Percentiles rank a stretch among this genome's conserved stretches.
Evolutionary conservation across 2,113 vertebrate genomes (phyloP).

Genomic region (Cynoglossus semilaevis): DNA sequence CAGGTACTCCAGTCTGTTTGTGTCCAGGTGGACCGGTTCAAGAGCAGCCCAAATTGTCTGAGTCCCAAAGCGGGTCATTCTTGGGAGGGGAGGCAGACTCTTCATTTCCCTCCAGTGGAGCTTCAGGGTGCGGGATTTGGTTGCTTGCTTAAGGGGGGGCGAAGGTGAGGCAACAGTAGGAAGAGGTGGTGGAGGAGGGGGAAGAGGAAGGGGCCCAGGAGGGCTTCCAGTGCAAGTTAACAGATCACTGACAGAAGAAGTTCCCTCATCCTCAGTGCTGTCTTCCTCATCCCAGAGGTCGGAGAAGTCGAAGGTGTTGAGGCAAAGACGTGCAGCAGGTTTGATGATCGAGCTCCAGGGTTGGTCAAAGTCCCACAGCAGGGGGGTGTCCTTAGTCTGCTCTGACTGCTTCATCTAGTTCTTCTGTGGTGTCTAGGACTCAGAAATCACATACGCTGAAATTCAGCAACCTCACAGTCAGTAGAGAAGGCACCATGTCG

Average conservation of each 20-base stretch:
- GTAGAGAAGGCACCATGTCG: background rate
- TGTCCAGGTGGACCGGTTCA: slow-evolving; percentile 71
- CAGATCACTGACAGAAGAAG: background rate
- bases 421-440: background rate
- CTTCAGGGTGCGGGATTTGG: slow-evolving; percentile 61
- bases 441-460: background rate
- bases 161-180: slow-evolving; percentile 26
- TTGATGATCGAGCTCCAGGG: slow-evolving; percentile 52
- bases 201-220: slow-evolving; percentile 49
- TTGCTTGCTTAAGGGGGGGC: background rate
- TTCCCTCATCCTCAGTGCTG: slow-evolving; percentile 53
- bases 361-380: slow-evolving; percentile 48
- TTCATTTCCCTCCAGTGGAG: slow-evolving; percentile 77
- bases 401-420: slow-evolving; percentile 65
- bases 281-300: slow-evolving; percentile 81
- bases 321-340: slow-evolving; percentile 54
- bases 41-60: slow-evolving; percentile 76
- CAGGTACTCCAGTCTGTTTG: slow-evolving; percentile 66
- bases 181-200: slow-evolving; percentile 41
- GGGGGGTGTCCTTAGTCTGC: slow-evolving; percentile 29
- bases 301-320: slow-evolving; percentile 75
- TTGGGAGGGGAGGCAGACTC: slow-evolving; percentile 67
- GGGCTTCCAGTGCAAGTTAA: background rate
- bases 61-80: slow-evolving; percentile 72
- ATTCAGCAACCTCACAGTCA: background rate